These are phyloP conservation scores for Nephotettix cincticeps DNA, from an alignment of 1,140 invertebrate genomes.

Conservation along the genomic window DNA sequence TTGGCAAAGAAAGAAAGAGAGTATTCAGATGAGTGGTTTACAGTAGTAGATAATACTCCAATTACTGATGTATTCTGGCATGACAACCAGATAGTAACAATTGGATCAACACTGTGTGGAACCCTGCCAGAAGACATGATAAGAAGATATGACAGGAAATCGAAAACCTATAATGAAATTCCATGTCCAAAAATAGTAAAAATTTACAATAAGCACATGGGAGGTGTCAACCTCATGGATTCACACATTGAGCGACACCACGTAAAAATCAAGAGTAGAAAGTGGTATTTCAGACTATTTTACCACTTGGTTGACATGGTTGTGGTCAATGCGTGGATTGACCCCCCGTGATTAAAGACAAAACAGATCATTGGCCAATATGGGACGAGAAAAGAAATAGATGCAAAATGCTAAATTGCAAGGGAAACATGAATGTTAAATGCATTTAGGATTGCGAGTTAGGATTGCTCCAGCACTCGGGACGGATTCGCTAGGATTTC, in stretches of 20 bases:
- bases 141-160: conserved; percentile 26
- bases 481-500: no score
- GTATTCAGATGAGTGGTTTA: background rate
- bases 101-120: conserved; percentile 10
- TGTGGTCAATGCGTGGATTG: conserved; percentile 41
- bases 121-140: background rate
- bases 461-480: no score
- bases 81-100: conserved; percentile 9
- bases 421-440: background rate
- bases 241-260: conserved; percentile 44
- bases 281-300: conserved; percentile 44
- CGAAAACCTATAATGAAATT: background rate
- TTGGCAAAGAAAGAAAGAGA: conserved; percentile 4
- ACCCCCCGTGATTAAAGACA: conserved; percentile 42
- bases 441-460: no score
- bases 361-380: conserved; percentile 45
- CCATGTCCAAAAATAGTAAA: conserved; percentile 29
- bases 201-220: conserved; percentile 42
- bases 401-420: conserved; percentile 41
- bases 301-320: conserved; percentile 42
- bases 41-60: background rate
- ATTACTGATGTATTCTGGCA: background rate
- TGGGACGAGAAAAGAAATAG: conserved; percentile 41
- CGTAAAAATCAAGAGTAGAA: conserved; percentile 43
- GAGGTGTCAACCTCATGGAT: conserved; percentile 46